Percentiles rank a stretch among this genome's conserved stretches.
Conservation (phyloP, 1,140 invertebrate genomes). For the Coboldia fuscipes region DNA sequence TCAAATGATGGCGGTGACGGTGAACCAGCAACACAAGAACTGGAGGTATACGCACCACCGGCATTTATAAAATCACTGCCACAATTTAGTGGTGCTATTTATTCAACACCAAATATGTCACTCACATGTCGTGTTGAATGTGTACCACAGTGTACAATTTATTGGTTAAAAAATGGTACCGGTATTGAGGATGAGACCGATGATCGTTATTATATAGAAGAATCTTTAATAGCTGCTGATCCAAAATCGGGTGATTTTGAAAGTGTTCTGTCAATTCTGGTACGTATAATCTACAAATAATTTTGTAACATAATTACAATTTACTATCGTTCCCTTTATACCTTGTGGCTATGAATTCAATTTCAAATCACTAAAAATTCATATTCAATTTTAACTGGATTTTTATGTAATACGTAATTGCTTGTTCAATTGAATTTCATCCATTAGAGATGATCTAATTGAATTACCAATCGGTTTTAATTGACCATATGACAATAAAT, state of each 20-base stretch:
- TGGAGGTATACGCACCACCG: conserved; percentile 69
- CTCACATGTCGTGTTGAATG: conserved; percentile 76
- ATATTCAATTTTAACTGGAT: no score
- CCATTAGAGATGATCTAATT: no score
- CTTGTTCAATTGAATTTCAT: no score
- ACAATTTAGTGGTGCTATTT: conserved; percentile 58
- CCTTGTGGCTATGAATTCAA: no score
- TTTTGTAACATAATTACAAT: no score
- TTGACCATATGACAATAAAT: no score
- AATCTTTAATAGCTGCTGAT: conserved; percentile 39
- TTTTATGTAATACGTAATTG: no score
- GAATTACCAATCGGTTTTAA: no score
- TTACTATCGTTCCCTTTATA: no score
- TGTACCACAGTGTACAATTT: conserved; percentile 58
- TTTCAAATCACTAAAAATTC: no score
- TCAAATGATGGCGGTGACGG: conserved; percentile 64
- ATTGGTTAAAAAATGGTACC: conserved; percentile 57
- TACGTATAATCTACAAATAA: conserved; percentile 19
- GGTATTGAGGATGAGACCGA: conserved; percentile 36
- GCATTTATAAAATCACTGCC: conserved; percentile 63
- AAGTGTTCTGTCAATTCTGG: conserved; percentile 61
- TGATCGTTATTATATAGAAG: conserved; percentile 42
- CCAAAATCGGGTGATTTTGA: conserved; percentile 62
- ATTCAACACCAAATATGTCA: conserved; percentile 38
- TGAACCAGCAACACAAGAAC: conserved; percentile 38